Evolutionary conservation across 2,797 vertebrate genomes (phyloP), one percentile per base, ranked within the genome.

Genomic region (Anas flavirostris): DNA sequence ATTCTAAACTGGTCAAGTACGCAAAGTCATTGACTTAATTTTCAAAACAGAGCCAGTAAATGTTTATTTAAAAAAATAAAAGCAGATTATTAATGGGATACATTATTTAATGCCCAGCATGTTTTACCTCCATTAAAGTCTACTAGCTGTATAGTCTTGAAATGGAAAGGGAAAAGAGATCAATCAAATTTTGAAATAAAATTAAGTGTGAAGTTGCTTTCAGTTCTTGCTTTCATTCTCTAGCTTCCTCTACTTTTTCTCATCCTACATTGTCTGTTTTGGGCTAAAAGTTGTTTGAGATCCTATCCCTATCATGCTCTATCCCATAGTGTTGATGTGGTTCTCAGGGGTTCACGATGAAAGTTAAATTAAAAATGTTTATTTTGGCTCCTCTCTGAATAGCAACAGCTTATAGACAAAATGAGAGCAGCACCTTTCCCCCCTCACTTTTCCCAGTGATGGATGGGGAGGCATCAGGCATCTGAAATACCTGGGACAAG

Each of bases 341-440:
- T 74, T 88, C 53, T 90, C 44, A 76, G 75, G 83, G 81, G 72
- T 62, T 90, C 67, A 64, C 33, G 23, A 60, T 63, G n/a, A 56
- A 90, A 73, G 37, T 82, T 73, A 43, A 69, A 79, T 79, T 73
- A 8, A 19, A 90, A 92, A 55, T 35, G 37, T 26, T 86, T 70
- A 23, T 95, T 95, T 97, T 95, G 95, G 93, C 88, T 96, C 83
- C 94, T 94, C 94, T 96, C 94, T 97, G 92, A 56, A 77, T 46
- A 53, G 73, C 2, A 1, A 37, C 1, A 1, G n/a, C 60, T 81
- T 69, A 21, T 33, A 74, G 52, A 44, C 5, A 21, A 59, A 93
- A 52, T 50, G 44, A 89, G 66, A 93, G 73, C 79, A 83, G 91
- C 86, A 81, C 84, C 75, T 77, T 84, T 73, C 70, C 29, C 68